Conservation (phyloP, 2,888 invertebrate species). For the Phortica okadai region DNA sequence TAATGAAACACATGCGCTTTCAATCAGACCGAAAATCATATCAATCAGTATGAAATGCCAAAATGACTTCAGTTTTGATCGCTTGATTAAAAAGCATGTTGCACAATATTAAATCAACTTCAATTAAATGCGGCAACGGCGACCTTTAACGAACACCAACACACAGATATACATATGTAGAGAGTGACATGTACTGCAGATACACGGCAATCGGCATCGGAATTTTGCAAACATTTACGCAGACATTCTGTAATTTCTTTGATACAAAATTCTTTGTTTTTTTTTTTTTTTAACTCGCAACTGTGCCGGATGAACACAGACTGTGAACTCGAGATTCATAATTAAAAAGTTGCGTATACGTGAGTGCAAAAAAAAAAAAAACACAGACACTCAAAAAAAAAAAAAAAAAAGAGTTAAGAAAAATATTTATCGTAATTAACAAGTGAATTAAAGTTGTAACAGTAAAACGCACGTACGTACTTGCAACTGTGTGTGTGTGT, state of each 20-base stretch:
- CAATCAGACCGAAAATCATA: slow-evolving; percentile 3
- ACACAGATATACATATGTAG: neutral
- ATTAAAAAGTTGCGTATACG: slow-evolving; percentile 22
- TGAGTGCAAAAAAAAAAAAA: neutral
- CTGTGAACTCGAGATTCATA: slow-evolving; percentile 8
- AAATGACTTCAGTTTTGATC: slow-evolving; percentile 11
- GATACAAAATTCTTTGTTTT: neutral
- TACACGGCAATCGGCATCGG: neutral
- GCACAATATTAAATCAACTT: slow-evolving; percentile 17
- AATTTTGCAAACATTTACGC: slow-evolving; percentile 21
- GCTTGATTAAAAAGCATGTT: slow-evolving; percentile 2
- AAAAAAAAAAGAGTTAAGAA: neutral
- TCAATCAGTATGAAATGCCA: neutral
- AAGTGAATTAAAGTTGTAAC: slow-evolving; percentile 16
- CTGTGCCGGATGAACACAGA: neutral
- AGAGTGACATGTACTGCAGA: neutral
- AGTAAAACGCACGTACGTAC: neutral
- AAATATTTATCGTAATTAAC: slow-evolving; percentile 29
- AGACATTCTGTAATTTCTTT: neutral
- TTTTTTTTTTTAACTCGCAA: neutral
- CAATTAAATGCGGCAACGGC: slow-evolving; percentile 5
- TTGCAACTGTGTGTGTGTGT: neutral
- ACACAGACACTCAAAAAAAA: neutral
- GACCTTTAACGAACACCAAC: slow-evolving; percentile 1
- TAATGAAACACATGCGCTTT: neutral